phyloP scores from a whole-genome alignment of 1,140 invertebrate genomes.

The Nebria ingens region DNA sequence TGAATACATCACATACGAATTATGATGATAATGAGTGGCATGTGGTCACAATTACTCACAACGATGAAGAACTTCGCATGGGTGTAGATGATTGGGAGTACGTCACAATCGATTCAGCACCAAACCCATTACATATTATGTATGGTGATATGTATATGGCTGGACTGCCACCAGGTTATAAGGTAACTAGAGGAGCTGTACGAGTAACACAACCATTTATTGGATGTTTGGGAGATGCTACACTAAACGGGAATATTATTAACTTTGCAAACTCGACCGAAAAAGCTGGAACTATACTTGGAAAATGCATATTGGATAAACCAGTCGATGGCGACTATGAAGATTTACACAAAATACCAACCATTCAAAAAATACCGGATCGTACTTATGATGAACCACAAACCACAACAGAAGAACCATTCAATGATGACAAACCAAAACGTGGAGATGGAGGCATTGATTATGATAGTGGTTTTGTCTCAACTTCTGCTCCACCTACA shows the following conservation, averaged over 20 bases:
- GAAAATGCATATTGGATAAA: slow-evolving; percentile 43
- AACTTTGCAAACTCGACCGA: slow-evolving; percentile 69
- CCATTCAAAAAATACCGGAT: neutral
- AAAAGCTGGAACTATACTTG: slow-evolving; percentile 50
- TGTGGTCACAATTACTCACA: slow-evolving; percentile 74
- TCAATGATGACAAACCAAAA: slow-evolving; percentile 10
- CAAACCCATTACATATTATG: slow-evolving; percentile 47
- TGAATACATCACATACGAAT: slow-evolving; percentile 44
- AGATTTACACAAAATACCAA: neutral
- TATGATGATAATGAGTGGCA: slow-evolving; percentile 92
- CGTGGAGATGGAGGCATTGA: slow-evolving; percentile 25
- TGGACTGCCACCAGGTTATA: slow-evolving; percentile 56
- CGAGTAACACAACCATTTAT: slow-evolving; percentile 46
- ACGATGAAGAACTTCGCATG: slow-evolving; percentile 49
- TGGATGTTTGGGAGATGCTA: slow-evolving; percentile 82
- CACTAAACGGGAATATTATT: slow-evolving; percentile 66
- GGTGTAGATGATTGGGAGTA: slow-evolving; percentile 75
- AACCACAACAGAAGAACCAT: neutral
- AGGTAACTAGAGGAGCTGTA: slow-evolving; percentile 28
- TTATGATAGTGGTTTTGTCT: slow-evolving; percentile 13
- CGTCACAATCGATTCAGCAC: slow-evolving; percentile 38
- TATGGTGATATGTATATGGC: slow-evolving; percentile 72
- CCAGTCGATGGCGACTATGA: slow-evolving; percentile 11
- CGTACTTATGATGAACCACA: neutral
- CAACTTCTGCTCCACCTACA: slow-evolving; percentile 13